Base-by-base conservation (phyloP, 1,140 invertebrate species). In the Heliconius congener region DNA sequence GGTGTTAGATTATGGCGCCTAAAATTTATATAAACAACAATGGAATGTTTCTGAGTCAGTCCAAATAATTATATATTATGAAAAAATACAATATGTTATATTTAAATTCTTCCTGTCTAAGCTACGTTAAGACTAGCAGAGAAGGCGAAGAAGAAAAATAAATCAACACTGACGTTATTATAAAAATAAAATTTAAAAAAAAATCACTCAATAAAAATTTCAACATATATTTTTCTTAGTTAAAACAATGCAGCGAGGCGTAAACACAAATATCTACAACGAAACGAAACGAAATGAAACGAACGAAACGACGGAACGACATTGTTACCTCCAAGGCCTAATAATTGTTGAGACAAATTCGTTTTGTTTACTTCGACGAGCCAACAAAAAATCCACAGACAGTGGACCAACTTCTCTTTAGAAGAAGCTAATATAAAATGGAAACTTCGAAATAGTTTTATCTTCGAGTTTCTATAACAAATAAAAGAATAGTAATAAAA, bases 311-410 rank as follows among this genome's bases (percentile, higher is more conserved):
- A 66, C 60, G 23, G 60, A 37, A 37, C 34, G 34, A 66, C 23
- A 66, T 66, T 55, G n/a, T 19, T 30, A 30, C 27, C 30, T 30
- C 52, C 73, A 74, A 55, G 73, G 73, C 46, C 80, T 60, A 73
- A 55, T 84, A 84, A 82, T 83, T 80, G 72, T 77, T 78, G 72
- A 80, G 81, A 78, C 83, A 82, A 83, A 84, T 81, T 75, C 73
- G 72, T 57, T 71, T 81, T 78, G 79, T 80, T 81, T 80, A 79
- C 74, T 50, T 52, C 79, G 46, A 23, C 71, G 71, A 37, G 13
- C 8, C 73, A 78, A 78, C 77, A 78, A 76, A 79, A 74, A 77
- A 80, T 37, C 73, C 18, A 23, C 74, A 3, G 30, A 34, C 37
- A 23, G 72, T 19, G 39, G 66, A 70, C 55, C 23, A 77, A 77